A percentile compares a stretch with the other conserved stretches of the same genome.
Conservation (phyloP, 2,888 invertebrate species). For the Cyclophora albipunctata region DNA sequence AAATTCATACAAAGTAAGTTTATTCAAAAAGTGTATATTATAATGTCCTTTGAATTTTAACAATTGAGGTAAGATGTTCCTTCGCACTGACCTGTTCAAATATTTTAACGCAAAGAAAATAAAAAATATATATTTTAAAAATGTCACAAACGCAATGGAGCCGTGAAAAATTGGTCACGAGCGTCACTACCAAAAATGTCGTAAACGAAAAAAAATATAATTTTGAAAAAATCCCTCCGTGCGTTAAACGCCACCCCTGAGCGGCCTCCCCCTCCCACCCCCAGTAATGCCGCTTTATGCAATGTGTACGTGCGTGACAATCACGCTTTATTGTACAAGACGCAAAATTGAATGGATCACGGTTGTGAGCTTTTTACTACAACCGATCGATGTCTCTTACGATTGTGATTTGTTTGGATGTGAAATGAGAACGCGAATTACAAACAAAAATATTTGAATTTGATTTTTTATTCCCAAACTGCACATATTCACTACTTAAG, state of each 20-base stretch:
- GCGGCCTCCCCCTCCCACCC: constrained; percentile 35
- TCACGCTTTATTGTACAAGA: constrained; percentile 62
- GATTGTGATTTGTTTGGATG: constrained; percentile 13
- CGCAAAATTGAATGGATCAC: constrained; percentile 59
- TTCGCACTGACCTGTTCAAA: no score
- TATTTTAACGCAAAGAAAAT: no score
- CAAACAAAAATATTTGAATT: background rate
- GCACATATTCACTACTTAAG: no score
- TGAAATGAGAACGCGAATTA: background rate
- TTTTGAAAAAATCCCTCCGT: constrained; percentile 53
- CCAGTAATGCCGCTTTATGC: constrained; percentile 51
- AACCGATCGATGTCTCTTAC: constrained; percentile 4
- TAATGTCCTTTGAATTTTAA: no score
- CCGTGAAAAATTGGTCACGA: constrained; percentile 18
- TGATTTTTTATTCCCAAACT: background rate
- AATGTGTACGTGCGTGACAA: constrained; percentile 72
- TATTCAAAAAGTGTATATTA: no score
- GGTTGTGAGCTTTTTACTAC: constrained; percentile 27
- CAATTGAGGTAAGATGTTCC: no score
- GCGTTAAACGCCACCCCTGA: constrained; percentile 44
- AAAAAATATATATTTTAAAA: no score
- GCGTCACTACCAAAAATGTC: constrained; percentile 18
- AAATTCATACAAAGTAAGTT: no score
- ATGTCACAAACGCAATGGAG: constrained; percentile 2
- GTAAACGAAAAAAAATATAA: constrained; percentile 36